Evolutionary conservation across 2,797 vertebrate species (phyloP).

Genomic region (Dendrocincla fuliginosa): DNA sequence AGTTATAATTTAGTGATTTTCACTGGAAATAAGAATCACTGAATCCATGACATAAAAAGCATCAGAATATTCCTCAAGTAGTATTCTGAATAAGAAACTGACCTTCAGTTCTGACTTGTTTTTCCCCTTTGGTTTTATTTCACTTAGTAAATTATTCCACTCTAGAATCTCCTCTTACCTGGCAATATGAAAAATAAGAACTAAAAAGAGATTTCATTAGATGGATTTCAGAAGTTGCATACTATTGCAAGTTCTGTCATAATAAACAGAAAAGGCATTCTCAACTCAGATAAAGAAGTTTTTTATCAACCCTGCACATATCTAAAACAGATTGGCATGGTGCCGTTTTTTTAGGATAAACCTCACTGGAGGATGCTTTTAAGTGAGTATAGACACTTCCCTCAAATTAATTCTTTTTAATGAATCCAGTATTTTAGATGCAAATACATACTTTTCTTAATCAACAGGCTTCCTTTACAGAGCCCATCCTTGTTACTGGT

Average conservation of each 20-base stretch:
- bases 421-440: not conserved
- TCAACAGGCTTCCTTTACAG: not conserved
- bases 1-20: not conserved
- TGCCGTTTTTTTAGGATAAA: not conserved
- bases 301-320: not conserved
- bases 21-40: not conserved
- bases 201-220: conserved; percentile 15
- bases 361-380: not conserved
- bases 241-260: not conserved
- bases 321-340: not conserved
- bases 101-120: not conserved
- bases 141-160: not conserved
- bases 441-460: not conserved
- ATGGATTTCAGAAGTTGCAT: not conserved
- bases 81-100: not conserved
- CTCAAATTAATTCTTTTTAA: not conserved
- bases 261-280: not conserved
- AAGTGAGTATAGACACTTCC: not conserved
- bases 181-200: not conserved
- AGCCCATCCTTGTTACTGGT: not conserved
- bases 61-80: not conserved
- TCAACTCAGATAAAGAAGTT: not conserved
- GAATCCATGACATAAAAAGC: not conserved
- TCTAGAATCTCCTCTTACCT: not conserved
- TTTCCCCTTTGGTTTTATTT: not conserved